Percentiles rank a stretch among this genome's conserved stretches.
Evolutionary conservation across 2,113 vertebrate species (phyloP).

Genomic region (Fulica atra): DNA sequence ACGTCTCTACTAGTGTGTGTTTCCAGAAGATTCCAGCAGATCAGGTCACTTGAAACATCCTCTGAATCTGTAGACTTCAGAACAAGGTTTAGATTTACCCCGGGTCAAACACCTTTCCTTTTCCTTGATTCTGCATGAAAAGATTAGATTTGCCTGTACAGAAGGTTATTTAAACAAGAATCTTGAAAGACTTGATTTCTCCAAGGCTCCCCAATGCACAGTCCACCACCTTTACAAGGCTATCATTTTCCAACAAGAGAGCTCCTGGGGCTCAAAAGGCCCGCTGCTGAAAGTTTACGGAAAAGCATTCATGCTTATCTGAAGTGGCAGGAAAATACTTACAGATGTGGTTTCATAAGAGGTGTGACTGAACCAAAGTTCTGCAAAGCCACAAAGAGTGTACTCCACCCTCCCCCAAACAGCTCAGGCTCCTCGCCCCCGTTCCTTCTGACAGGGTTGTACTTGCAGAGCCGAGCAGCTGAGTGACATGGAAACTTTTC

Average conservation of each 20-base stretch:
- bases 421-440: background rate
- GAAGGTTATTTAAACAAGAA: conserved; percentile 3
- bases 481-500: accelerated
- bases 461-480: accelerated
- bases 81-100: background rate
- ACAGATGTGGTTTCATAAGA: background rate
- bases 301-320: background rate
- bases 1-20: accelerated
- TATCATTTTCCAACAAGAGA: background rate
- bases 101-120: background rate
- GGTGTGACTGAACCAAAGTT: background rate
- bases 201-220: background rate
- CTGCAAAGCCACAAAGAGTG: background rate
- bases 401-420: background rate
- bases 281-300: background rate
- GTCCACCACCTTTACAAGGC: background rate
- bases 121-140: background rate
- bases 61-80: background rate
- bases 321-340: background rate
- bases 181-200: background rate
- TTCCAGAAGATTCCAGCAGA: background rate
- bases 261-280: background rate
- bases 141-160: background rate
- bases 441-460: background rate
- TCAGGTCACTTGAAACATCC: background rate